Percentiles rank a stretch among this genome's conserved stretches.
Evolutionary conservation across 2,888 invertebrate genomes (phyloP).

Genomic region (Pegoplata infirma): DNA sequence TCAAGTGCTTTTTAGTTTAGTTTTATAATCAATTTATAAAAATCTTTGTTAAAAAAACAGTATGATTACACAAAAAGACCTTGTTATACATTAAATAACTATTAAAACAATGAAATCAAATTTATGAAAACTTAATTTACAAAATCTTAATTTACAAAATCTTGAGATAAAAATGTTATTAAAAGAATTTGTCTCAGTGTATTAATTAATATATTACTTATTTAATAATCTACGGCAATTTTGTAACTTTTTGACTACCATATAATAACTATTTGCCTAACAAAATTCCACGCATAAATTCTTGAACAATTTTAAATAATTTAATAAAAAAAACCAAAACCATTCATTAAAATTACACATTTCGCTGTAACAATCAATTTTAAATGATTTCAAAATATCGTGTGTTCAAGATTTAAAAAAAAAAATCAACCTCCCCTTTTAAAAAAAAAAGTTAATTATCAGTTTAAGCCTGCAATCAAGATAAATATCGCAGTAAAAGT

Average conservation of each 20-base stretch:
- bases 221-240: conserved; percentile 9
- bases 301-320: background rate
- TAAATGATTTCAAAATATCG: conserved; percentile 46
- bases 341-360: conserved; percentile 52
- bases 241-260: conserved; percentile 17
- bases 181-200: background rate
- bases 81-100: background rate
- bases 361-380: conserved; percentile 42
- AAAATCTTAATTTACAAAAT: background rate
- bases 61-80: background rate
- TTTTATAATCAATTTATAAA: background rate
- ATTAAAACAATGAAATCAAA: background rate
- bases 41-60: background rate
- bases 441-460: conserved; percentile 53
- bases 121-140: background rate
- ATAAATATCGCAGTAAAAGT: conserved; percentile 34
- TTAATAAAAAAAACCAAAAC: too few relatives aligned
- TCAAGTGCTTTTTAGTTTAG: background rate
- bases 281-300: conserved; percentile 17
- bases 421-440: conserved; percentile 46
- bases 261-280: conserved; percentile 11
- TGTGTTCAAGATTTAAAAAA: conserved; percentile 8
- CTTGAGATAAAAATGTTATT: background rate
- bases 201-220: background rate
- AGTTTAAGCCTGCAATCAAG: conserved; percentile 41